Percentiles rank a stretch among this genome's conserved stretches.
phyloP scores from a whole-genome alignment of 2,888 invertebrate species.

The Rhaphigaster nebulosa region DNA sequence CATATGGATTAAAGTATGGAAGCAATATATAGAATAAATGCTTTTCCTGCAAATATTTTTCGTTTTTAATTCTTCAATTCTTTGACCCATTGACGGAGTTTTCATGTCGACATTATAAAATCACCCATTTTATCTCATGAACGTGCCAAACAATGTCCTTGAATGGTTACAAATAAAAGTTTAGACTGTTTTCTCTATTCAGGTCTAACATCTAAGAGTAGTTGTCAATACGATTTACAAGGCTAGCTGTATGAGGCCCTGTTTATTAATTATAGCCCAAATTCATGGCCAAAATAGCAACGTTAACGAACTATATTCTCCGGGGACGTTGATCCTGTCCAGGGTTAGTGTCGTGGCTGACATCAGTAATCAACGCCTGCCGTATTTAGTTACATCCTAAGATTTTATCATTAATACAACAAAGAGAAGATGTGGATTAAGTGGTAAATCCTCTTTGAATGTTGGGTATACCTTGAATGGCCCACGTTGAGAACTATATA shows the following conservation, averaged over 20 bases:
- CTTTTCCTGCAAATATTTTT: no score
- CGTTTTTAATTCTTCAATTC: no score
- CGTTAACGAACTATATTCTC: not conserved
- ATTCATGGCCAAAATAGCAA: not conserved
- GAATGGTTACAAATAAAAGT: no score
- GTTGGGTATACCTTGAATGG: not conserved
- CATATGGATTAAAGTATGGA: no score
- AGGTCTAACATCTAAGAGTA: not conserved
- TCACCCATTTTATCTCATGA: not conserved
- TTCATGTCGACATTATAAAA: no score
- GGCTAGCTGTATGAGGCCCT: not conserved
- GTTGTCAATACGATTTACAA: not conserved
- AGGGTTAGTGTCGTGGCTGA: not conserved
- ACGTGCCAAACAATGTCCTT: not conserved
- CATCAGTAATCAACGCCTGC: not conserved
- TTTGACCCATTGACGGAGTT: no score
- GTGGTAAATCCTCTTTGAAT: not conserved
- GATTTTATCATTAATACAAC: not conserved
- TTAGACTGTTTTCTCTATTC: no score
- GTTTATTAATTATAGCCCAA: not conserved
- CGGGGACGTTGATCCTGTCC: not conserved
- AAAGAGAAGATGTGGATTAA: not conserved
- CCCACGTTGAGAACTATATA: not conserved
- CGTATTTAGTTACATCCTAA: not conserved
- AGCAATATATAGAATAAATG: no score